A percentile compares a stretch with the other conserved stretches of the same genome.
Evolutionary conservation across 2,113 vertebrate genomes (phyloP).

Genomic region (Cisticola juncidis): DNA sequence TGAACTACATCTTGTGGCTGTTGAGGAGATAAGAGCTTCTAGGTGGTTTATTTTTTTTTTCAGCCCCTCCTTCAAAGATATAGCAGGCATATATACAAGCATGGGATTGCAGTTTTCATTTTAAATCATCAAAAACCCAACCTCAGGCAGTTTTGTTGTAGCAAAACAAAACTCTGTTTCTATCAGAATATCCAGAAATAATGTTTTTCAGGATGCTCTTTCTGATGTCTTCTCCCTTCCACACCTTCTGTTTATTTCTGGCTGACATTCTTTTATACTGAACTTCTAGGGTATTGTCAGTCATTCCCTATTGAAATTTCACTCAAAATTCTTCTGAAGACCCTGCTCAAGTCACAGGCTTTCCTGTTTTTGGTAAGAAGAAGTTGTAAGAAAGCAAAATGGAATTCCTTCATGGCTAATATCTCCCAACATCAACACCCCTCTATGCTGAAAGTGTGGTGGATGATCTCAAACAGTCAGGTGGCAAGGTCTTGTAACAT

Average conservation of each 20-base stretch:
- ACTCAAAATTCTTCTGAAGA: neutral
- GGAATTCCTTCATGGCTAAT: neutral
- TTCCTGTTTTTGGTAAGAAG: neutral
- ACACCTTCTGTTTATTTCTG: neutral
- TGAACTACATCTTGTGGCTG: neutral
- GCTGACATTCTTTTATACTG: neutral
- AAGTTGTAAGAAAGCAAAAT: neutral
- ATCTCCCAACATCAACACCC: rapidly evolving
- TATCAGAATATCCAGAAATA: neutral
- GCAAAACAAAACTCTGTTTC: neutral
- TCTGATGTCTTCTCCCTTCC: neutral
- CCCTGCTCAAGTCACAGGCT: neutral
- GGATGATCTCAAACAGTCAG: neutral
- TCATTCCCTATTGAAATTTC: neutral
- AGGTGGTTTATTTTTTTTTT: neutral
- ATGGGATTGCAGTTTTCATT: neutral
- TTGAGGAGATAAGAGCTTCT: neutral
- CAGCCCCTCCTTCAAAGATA: neutral
- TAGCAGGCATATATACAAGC: neutral
- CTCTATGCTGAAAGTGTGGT: neutral
- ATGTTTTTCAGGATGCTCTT: neutral
- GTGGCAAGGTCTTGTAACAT: neutral
- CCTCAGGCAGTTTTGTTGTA: neutral
- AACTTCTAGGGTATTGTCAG: neutral
- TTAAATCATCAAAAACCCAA: neutral